Conservation (phyloP, 2,888 invertebrate genomes). For the Nemapogon koenigi region DNA sequence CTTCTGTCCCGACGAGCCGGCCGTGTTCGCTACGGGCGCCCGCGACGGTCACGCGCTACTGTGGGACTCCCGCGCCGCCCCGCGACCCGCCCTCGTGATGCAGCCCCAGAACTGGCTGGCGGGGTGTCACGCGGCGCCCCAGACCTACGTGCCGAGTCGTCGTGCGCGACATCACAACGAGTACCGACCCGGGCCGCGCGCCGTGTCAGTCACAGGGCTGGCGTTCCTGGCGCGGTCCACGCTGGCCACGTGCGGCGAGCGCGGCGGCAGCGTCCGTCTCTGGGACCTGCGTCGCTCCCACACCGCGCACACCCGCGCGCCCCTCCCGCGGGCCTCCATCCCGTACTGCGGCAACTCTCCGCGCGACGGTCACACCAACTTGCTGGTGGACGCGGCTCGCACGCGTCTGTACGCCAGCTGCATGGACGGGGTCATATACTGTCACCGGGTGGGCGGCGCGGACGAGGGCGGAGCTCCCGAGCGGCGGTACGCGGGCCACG, state of each 20-base stretch:
- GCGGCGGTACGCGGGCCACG: constrained; percentile 73
- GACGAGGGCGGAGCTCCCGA: constrained; percentile 72
- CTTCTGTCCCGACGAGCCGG: constrained; percentile 72
- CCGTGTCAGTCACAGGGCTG: constrained; percentile 82
- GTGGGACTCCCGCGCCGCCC: constrained; percentile 75
- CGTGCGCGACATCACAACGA: constrained; percentile 55
- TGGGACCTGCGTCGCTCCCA: constrained; percentile 90
- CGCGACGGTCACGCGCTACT: constrained; percentile 86
- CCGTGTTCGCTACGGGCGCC: constrained; percentile 83
- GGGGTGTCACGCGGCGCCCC: constrained; percentile 67
- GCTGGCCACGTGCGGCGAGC: constrained; percentile 84
- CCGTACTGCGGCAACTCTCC: constrained; percentile 77
- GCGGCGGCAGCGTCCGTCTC: constrained; percentile 84
- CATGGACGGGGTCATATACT: constrained; percentile 85
- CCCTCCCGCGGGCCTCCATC: constrained; percentile 74
- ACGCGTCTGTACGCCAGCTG: constrained; percentile 83
- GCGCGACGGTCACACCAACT: constrained; percentile 76
- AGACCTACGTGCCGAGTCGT: no score
- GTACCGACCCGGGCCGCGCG: constrained; percentile 53
- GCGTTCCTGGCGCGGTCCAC: constrained; percentile 79
- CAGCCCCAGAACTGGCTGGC: constrained; percentile 76
- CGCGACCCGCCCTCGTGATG: constrained; percentile 41
- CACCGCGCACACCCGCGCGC: constrained; percentile 69
- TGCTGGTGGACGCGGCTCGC: constrained; percentile 74
- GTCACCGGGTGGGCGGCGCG: constrained; percentile 81